Conservation (phyloP, 2,113 vertebrate species). For the Pterophyllum scalare region DNA sequence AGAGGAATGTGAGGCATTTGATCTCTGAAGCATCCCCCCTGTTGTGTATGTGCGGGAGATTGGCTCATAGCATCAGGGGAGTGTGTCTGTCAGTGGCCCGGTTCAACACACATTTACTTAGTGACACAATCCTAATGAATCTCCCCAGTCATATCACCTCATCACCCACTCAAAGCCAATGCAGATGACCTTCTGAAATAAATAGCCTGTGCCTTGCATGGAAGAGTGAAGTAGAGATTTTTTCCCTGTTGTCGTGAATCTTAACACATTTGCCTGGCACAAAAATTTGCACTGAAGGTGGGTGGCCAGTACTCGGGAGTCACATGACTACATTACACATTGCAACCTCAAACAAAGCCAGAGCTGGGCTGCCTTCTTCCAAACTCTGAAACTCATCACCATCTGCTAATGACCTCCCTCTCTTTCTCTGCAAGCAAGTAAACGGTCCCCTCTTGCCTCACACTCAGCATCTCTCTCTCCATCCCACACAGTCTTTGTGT, state of each 20-base stretch:
- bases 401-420: slow-evolving; percentile 71
- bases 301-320: neutral
- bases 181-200: slow-evolving; percentile 83
- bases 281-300: neutral
- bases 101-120: slow-evolving; percentile 88
- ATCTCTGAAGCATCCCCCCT: slow-evolving; percentile 36
- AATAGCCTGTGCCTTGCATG: slow-evolving; percentile 26
- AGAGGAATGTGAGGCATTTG: slow-evolving; percentile 43
- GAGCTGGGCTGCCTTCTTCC: slow-evolving; percentile 21
- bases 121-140: slow-evolving; percentile 91
- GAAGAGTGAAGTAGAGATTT: neutral
- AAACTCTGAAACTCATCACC: slow-evolving; percentile 58
- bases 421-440: slow-evolving; percentile 45
- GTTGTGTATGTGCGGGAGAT: slow-evolving; percentile 81
- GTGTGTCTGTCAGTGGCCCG: slow-evolving; percentile 83
- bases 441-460: slow-evolving; percentile 26
- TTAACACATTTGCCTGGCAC: neutral
- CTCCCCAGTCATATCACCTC: slow-evolving; percentile 75
- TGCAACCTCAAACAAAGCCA: slow-evolving; percentile 41
- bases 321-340: neutral
- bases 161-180: slow-evolving; percentile 56
- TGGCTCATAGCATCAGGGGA: slow-evolving; percentile 84
- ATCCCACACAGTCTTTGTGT: slow-evolving; percentile 56
- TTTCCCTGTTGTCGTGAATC: neutral
- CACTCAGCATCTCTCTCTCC: slow-evolving; percentile 53